phyloP scores from a whole-genome alignment of 2,113 vertebrate species.

The Pica pica region DNA sequence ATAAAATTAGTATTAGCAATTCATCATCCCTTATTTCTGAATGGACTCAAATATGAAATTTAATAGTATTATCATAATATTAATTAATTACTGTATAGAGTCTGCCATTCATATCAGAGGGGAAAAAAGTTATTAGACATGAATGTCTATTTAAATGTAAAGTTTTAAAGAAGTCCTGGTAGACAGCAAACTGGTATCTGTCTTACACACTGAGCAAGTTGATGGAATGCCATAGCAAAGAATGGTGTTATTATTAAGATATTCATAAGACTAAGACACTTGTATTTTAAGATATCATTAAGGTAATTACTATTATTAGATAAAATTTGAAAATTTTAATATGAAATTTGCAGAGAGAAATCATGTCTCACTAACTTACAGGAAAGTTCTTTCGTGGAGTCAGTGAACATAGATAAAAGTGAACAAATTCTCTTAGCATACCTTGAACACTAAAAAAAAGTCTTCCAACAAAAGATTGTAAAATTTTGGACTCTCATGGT shows the following conservation, averaged over 20 bases:
- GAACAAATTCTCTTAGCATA: neutral
- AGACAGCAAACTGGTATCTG: neutral
- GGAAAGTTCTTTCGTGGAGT: neutral
- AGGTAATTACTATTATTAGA: neutral
- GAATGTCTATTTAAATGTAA: neutral
- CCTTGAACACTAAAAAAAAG: neutral
- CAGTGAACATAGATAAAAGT: neutral
- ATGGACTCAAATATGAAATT: neutral
- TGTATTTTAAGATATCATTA: neutral
- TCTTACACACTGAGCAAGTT: neutral
- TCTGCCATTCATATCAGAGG: neutral
- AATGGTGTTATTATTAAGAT: neutral
- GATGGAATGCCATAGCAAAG: neutral
- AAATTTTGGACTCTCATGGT: neutral
- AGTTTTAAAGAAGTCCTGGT: neutral
- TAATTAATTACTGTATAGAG: neutral
- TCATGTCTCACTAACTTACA: neutral
- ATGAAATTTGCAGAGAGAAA: neutral
- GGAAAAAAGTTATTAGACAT: neutral
- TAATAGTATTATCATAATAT: neutral
- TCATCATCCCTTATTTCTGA: neutral
- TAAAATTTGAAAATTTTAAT: neutral
- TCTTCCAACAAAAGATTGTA: neutral
- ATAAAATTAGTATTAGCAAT: neutral
- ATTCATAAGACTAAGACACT: neutral